phyloP scores from a whole-genome alignment of 2,113 vertebrate species.

The Microtus pennsylvanicus region DNA sequence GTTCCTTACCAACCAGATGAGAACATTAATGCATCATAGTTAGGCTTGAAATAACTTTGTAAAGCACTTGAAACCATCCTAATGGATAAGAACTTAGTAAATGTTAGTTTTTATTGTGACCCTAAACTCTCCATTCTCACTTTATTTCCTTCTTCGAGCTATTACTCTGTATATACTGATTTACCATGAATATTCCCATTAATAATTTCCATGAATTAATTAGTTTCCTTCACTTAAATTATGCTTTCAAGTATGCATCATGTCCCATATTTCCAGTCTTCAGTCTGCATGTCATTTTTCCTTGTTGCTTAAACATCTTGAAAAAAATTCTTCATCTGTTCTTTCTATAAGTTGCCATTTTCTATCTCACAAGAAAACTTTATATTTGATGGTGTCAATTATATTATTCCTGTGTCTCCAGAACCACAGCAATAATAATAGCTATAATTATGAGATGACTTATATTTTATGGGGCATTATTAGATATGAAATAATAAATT shows the following conservation, averaged over 20 bases:
- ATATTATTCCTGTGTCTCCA: background rate
- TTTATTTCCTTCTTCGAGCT: background rate
- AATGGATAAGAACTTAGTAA: background rate
- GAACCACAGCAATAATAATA: background rate
- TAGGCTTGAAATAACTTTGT: background rate
- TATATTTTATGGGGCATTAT: background rate
- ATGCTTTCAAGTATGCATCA: background rate
- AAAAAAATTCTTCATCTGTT: constrained; percentile 2
- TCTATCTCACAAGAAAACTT: background rate
- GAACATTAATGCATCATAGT: background rate
- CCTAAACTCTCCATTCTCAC: constrained; percentile 3
- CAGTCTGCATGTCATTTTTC: background rate
- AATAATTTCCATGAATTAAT: background rate
- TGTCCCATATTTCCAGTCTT: background rate
- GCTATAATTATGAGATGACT: background rate
- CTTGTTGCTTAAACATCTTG: background rate
- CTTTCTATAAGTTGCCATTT: background rate
- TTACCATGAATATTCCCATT: constrained; percentile 1
- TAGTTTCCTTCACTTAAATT: background rate
- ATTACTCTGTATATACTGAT: background rate
- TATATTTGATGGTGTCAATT: background rate
- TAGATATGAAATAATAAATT: constrained; percentile 11
- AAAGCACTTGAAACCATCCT: background rate
- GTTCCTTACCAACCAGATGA: background rate
- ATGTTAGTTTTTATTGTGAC: background rate